Evolutionary conservation across 2,797 vertebrate genomes (phyloP).

Genomic region (Danio aesculapii): DNA sequence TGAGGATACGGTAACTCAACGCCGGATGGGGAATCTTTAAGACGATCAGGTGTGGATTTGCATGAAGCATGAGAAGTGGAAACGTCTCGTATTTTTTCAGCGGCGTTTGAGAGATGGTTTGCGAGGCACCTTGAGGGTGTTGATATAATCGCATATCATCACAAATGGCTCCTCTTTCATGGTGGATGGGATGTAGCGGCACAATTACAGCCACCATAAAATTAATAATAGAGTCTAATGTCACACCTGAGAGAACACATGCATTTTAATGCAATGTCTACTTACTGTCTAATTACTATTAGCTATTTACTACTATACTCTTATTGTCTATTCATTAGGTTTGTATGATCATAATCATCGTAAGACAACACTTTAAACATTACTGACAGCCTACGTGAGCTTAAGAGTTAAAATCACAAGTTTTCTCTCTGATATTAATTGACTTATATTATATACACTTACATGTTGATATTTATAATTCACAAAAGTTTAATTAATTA

Average conservation of each 20-base stretch:
- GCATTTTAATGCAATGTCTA: neutral
- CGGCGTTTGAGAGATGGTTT: slow-evolving; percentile 27
- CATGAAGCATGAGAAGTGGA: slow-evolving; percentile 33
- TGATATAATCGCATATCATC: slow-evolving; percentile 19
- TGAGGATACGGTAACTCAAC: slow-evolving; percentile 35
- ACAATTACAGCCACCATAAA: slow-evolving; percentile 21
- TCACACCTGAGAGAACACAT: slow-evolving; percentile 36
- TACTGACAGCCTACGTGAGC: too few species aligned
- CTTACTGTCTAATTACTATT: neutral
- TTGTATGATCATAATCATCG: too few species aligned
- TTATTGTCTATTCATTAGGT: neutral
- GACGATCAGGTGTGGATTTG: slow-evolving; percentile 50
- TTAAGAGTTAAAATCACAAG: too few species aligned
- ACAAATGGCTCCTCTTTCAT: slow-evolving; percentile 33
- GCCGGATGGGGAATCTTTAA: slow-evolving; percentile 39
- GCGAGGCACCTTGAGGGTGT: slow-evolving; percentile 36
- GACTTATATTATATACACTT: too few species aligned
- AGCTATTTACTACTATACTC: too few species aligned
- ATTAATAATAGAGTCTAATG: slow-evolving; percentile 46
- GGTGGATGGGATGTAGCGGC: slow-evolving; percentile 25
- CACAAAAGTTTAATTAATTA: too few species aligned
- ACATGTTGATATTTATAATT: too few species aligned
- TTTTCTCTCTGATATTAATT: too few species aligned
- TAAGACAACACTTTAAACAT: too few species aligned
- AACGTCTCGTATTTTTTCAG: slow-evolving; percentile 4